Base-by-base conservation (phyloP, 1,140 invertebrate species). In the Paramacrobiotus metropolitanus region DNA sequence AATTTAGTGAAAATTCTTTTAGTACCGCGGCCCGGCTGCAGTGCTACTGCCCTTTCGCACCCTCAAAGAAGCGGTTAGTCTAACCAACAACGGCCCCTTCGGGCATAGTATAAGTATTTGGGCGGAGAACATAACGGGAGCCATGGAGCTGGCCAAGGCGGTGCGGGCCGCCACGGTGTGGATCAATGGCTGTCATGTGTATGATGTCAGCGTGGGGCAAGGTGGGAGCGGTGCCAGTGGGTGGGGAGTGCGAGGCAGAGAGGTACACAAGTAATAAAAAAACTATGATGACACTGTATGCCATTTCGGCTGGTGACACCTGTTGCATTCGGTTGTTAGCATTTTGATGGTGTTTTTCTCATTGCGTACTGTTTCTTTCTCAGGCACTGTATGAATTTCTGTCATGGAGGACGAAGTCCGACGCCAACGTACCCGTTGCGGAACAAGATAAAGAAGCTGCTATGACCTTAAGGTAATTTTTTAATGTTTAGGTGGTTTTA, bases 181-280 rank as follows among this genome's bases (percentile, higher is more conserved):
- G 78, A 70, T 81, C 29, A 81, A 81, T 68, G 68, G 68, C 61
- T 74, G 78, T 68, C 77, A 78, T 60, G 55, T 75, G 48, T 72
- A 77, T 68, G 75, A 75, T 68, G 73, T 77, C 29, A 73, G 74
- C 28, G 67, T 74, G 29, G 70, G 75, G 3, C 74, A 78, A 69
- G 74, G 75, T 30, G 76, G 76, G 15, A 70, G 72, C 59, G 76
- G 75, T 67, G 71, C 73, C 63, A 77, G 75, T 68, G 78, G 78
- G 18, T 73, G 67, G 65, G 72, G 71, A 4, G 65, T 70, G 59
- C 69, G 69, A 67, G 72, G 72, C 3, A 72, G 74, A 9, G 70
- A 70, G 61, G 70, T 71, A n/a, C n/a, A n/a, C n/a, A n/a, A n/a
- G n/a, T n/a, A n/a, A n/a, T n/a, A n/a, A n/a, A 69, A 73, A 73